phyloP scores from a whole-genome alignment of 30 jellyfish, hydroid and myxozoan genomes.

The Aurelia sp. region DNA sequence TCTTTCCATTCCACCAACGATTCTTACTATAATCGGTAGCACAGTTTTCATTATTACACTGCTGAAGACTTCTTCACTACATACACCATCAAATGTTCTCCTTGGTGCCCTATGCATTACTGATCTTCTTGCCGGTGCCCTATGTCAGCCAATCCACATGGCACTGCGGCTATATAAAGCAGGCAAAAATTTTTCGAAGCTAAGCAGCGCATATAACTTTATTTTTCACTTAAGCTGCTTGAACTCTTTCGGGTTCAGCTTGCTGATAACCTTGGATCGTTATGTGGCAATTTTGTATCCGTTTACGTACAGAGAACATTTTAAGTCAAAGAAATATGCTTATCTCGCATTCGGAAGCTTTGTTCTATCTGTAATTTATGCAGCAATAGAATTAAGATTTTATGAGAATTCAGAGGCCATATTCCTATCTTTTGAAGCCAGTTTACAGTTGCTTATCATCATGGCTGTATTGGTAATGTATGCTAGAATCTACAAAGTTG shows the following conservation, averaged over 20 bases:
- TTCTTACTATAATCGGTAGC: conserved; percentile 1
- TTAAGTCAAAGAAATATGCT: not conserved
- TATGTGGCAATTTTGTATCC: conserved; percentile 10
- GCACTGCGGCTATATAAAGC: not conserved
- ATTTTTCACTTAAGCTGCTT: not conserved
- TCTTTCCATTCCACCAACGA: too few relatives aligned
- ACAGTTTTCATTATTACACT: conserved; percentile 7
- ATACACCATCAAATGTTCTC: conserved; percentile 13
- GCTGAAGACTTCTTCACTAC: conserved; percentile 4
- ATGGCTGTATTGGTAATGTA: too few relatives aligned
- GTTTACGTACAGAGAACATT: not conserved
- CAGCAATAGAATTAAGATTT: not conserved
- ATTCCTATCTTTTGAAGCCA: too few relatives aligned
- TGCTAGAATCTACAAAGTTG: too few relatives aligned
- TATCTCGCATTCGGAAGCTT: not conserved
- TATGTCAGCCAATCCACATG: conserved; percentile 14
- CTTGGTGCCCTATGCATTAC: conserved; percentile 17
- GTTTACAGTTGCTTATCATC: too few relatives aligned
- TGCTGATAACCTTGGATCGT: conserved; percentile 14
- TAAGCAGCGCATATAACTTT: conserved; percentile 4
- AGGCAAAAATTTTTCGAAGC: not conserved
- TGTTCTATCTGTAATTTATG: not conserved
- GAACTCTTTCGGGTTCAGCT: conserved; percentile 2
- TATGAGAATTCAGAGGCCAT: not conserved
- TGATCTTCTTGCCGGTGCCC: not conserved